Conservation (phyloP, 2,113 vertebrate genomes). For the Albula glossodonta region DNA sequence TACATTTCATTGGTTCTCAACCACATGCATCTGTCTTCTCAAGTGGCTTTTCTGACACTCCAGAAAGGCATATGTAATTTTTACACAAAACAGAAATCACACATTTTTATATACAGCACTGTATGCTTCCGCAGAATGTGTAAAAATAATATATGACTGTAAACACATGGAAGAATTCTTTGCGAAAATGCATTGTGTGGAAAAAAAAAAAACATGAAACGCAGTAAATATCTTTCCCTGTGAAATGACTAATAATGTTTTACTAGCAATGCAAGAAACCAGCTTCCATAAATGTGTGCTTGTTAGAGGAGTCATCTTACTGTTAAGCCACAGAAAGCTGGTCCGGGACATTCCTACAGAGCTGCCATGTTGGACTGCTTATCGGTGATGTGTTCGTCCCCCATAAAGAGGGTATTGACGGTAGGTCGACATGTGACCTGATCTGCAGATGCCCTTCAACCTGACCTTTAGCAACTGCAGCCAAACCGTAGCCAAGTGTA, state of each 20-base stretch:
- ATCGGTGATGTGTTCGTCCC: conserved; percentile 64
- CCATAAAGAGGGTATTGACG: conserved; percentile 70
- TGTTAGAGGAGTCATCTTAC: conserved; percentile 18
- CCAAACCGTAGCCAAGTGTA: conserved; percentile 62
- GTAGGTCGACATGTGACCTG: conserved; percentile 63
- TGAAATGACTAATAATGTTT: conserved; percentile 23
- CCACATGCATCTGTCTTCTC: not conserved
- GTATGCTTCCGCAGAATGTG: not conserved
- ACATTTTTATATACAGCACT: conserved; percentile 1
- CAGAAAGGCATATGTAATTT: not conserved
- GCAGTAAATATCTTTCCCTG: conserved; percentile 3
- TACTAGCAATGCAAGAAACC: conserved; percentile 23
- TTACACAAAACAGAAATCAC: not conserved
- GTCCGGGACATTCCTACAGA: conserved; percentile 48
- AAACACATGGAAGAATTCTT: conserved; percentile 14
- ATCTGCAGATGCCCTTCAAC: conserved; percentile 66
- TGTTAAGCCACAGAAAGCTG: conserved; percentile 23
- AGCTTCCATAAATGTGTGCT: conserved; percentile 3
- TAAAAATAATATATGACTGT: conserved; percentile 7
- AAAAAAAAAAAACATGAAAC: not conserved
- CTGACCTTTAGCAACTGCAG: conserved; percentile 62
- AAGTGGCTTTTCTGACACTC: not conserved
- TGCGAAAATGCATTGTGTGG: not conserved
- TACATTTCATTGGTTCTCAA: not conserved
- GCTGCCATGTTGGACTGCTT: conserved; percentile 52